Evolutionary conservation across 2,888 invertebrate genomes (phyloP).

Genomic region (Monoplex corrugatus): DNA sequence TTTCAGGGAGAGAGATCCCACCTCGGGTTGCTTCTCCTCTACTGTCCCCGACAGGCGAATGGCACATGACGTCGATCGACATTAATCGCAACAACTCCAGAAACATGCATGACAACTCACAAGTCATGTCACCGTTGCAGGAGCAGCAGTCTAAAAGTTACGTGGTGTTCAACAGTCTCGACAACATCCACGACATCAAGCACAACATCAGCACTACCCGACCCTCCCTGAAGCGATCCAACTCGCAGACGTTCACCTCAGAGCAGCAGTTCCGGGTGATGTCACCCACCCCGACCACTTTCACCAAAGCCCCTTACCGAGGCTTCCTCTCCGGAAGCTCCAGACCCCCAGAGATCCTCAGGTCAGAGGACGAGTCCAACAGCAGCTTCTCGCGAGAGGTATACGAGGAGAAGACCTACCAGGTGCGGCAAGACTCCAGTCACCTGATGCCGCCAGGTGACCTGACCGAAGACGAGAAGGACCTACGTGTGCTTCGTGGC

Average conservation of each 20-base stretch:
- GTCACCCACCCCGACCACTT: background rate
- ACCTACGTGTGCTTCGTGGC: conserved; percentile 72
- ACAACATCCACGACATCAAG: conserved; percentile 17
- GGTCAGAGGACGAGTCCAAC: conserved; percentile 29
- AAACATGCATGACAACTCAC: background rate
- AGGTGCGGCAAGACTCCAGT: background rate
- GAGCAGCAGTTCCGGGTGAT: conserved; percentile 39
- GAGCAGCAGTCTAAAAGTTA: conserved; percentile 39
- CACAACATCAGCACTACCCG: background rate
- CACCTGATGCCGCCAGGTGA: conserved; percentile 26
- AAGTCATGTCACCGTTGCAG: background rate
- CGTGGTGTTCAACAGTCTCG: conserved; percentile 37
- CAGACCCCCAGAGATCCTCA: conserved; percentile 12
- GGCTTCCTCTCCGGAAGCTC: conserved; percentile 51
- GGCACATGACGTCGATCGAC: conserved; percentile 56
- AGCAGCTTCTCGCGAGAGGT: conserved; percentile 38
- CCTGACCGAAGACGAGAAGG: conserved; percentile 57
- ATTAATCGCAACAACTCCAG: conserved; percentile 41
- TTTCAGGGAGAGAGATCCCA: background rate
- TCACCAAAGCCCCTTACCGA: background rate
- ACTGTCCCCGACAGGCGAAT: conserved; percentile 43
- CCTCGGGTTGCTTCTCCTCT: background rate
- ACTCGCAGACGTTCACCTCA: conserved; percentile 26
- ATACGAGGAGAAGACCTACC: conserved; percentile 49
- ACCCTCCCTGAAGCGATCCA: conserved; percentile 33